A percentile compares a stretch with the other conserved stretches of the same genome.
phyloP scores from a whole-genome alignment of 2,113 vertebrate genomes.

The Callipepla squamata region DNA sequence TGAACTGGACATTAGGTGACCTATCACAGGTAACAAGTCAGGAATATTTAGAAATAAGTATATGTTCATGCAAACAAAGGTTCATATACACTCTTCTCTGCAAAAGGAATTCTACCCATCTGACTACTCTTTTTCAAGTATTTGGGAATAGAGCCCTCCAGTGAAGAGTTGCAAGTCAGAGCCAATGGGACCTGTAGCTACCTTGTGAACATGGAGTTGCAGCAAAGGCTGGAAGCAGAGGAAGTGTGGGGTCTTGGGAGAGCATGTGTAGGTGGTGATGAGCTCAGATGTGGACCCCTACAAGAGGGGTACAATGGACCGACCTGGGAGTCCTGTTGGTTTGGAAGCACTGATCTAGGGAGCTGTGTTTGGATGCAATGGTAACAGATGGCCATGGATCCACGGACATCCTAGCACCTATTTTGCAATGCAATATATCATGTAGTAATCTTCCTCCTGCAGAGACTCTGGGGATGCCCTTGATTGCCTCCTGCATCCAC shows the following conservation, averaged over 20 bases:
- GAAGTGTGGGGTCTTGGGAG: background rate
- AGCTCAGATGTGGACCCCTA: background rate
- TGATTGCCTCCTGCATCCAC: background rate
- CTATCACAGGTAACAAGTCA: background rate
- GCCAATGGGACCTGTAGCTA: background rate
- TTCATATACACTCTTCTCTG: background rate
- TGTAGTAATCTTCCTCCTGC: background rate
- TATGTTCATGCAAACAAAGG: background rate
- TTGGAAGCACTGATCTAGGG: background rate
- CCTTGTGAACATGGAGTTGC: background rate
- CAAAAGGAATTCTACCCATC: background rate
- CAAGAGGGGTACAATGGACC: background rate
- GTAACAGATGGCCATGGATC: background rate
- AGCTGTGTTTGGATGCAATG: background rate
- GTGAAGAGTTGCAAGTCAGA: background rate
- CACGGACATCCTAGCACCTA: background rate
- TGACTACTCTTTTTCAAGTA: fast-evolving
- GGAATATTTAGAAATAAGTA: background rate
- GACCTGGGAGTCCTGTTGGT: background rate
- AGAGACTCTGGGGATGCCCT: background rate
- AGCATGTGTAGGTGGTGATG: background rate
- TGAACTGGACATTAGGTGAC: background rate
- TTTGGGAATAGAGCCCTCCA: background rate
- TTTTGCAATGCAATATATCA: background rate
- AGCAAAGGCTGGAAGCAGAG: background rate